Evolutionary conservation across 2,888 invertebrate genomes (phyloP).

Genomic region (Calameuta idolon): DNA sequence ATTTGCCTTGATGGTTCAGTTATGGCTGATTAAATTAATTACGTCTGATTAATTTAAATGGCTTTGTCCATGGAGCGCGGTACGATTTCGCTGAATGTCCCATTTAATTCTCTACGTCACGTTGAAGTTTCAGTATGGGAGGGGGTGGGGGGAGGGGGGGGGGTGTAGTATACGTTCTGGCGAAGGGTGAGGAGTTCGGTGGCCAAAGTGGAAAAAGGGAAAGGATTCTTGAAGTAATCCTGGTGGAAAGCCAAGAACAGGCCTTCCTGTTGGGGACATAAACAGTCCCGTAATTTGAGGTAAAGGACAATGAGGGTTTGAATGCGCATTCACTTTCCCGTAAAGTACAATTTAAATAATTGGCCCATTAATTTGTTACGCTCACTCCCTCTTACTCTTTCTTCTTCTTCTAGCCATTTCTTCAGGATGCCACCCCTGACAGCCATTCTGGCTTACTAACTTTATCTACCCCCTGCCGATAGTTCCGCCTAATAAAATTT

Average conservation of each 20-base stretch:
- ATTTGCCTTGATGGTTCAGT: neutral
- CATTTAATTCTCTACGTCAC: slow-evolving; percentile 4
- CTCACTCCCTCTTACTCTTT: neutral
- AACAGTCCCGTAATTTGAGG: neutral
- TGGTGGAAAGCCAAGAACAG: neutral
- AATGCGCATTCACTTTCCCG: neutral
- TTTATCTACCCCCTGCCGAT: neutral
- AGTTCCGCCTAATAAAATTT: neutral
- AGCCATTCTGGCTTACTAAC: neutral
- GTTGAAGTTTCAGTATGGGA: neutral
- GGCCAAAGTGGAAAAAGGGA: neutral
- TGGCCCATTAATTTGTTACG: slow-evolving; percentile 2
- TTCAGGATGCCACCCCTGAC: neutral
- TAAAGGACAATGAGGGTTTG: neutral
- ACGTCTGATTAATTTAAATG: neutral
- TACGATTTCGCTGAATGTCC: neutral
- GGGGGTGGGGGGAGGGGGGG: neutral
- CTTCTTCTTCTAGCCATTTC: neutral
- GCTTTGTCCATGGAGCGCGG: neutral
- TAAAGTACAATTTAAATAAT: slow-evolving; percentile 6
- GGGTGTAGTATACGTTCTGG: neutral
- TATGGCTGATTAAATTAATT: neutral
- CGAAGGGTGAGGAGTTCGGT: neutral
- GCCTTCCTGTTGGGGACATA: neutral
- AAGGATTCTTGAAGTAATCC: neutral